These are phyloP conservation scores for Scleropages formosus DNA, from an alignment of 2,797 vertebrate genomes.

Conservation along the genomic window DNA sequence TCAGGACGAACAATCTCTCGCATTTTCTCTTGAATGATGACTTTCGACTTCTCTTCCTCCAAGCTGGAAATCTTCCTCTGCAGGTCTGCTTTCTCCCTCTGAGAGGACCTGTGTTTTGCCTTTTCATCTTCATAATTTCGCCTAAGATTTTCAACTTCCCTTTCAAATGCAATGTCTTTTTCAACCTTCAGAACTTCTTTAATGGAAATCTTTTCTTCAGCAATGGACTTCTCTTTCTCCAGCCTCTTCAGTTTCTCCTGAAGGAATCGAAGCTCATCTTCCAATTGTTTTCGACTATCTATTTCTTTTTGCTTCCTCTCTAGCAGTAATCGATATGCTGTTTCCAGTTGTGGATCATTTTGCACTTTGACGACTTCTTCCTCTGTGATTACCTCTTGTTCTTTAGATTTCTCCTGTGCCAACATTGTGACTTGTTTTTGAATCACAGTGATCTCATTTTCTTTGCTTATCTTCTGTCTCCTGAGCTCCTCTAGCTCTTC, in stretches of 20 bases:
- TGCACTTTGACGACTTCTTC: slow-evolving; percentile 89
- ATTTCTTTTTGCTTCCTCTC: slow-evolving; percentile 77
- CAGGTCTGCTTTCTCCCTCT: slow-evolving; percentile 82
- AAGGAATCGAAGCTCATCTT: slow-evolving; percentile 86
- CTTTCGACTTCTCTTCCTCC: slow-evolving; percentile 87
- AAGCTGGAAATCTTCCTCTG: slow-evolving; percentile 81
- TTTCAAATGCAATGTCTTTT: slow-evolving; percentile 80
- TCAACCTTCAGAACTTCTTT: slow-evolving; percentile 96
- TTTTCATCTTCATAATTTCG: slow-evolving; percentile 86
- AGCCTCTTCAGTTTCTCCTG: slow-evolving; percentile 83
- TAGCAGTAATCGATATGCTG: slow-evolving; percentile 77
- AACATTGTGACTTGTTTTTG: slow-evolving; percentile 78
- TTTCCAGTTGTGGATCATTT: slow-evolving; percentile 89
- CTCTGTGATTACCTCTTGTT: slow-evolving; percentile 85
- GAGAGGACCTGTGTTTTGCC: slow-evolving; percentile 70
- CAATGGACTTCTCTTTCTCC: slow-evolving; percentile 89
- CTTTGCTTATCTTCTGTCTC: slow-evolving; percentile 78
- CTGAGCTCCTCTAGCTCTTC: slow-evolving; percentile 85
- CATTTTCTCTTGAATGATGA: slow-evolving; percentile 89
- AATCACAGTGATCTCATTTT: slow-evolving; percentile 79
- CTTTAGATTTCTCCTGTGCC: slow-evolving; percentile 78
- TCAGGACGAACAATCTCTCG: slow-evolving; percentile 93
- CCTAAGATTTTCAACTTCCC: slow-evolving; percentile 83
- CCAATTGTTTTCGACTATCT: slow-evolving; percentile 72
- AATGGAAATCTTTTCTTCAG: slow-evolving; percentile 90